Base-by-base conservation (phyloP, 1,140 invertebrate genomes). In the Tetramorium alpestre region DNA sequence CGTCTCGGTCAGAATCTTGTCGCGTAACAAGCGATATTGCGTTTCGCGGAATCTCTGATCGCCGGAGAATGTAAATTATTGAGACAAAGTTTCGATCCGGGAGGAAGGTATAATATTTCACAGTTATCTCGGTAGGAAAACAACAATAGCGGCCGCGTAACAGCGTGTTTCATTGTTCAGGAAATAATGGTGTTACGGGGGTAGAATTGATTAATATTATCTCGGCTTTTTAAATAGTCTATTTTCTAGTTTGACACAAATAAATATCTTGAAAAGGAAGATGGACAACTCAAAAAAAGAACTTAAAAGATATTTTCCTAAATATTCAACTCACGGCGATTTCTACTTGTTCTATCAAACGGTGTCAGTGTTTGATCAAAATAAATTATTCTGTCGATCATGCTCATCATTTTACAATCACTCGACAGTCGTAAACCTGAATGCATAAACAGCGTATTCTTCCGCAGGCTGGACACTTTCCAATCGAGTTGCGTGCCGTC, bases 291-390 rank as follows among this genome's bases (percentile, higher is more conserved):
- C 3, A 33, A 33, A 33, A 28, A 33, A 4, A 33, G 33, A 33
- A 33, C 4, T 54, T 25, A 1, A 54, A 6, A 54, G 5, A 2
- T 4, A 11, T 51, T 2, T 25, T 28, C 1, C 33, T 28, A 72
- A 67, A 3, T 33, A n/a, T 51, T 3, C 65, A 49, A 69, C 0
- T 73, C 25, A 73, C 2, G 16, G 10, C 18, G 16, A 28, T 77
- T 77, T 77, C 56, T 77, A 62, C n/a, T 47, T 10, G 38, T 25
- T 22, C 22, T 44, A 64, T 62, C 41, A 22, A 77, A 47, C 28
- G 41, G 41, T 77, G 25, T 62, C 38, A 44, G 22, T 44, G 16
- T 44, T 76, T 3, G 56, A 60, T 44, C 16, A 18, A 51, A 62
- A 13, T 56, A 56, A 38, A 76, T 58, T 13, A 44, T 44, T 76